Conservation (phyloP, 2,797 vertebrate genomes). For the Esox lucius region DNA sequence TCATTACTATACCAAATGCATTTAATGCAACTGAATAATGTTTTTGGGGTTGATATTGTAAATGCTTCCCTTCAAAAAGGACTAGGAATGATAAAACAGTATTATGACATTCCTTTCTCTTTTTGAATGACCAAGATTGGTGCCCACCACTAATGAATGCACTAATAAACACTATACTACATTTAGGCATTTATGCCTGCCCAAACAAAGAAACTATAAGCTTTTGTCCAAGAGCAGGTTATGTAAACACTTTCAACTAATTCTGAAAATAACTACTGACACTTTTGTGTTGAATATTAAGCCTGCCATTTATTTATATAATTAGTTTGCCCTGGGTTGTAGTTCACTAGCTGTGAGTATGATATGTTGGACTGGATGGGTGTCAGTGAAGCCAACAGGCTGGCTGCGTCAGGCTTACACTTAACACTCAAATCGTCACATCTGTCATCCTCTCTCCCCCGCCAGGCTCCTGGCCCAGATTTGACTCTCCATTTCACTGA, state of each 20-base stretch:
- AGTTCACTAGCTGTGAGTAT: neutral
- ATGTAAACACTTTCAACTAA: constrained; percentile 13
- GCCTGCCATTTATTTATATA: neutral
- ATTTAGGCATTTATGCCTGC: neutral
- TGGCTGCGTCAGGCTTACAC: constrained; percentile 35
- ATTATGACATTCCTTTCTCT: too few species aligned
- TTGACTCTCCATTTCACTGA: constrained; percentile 45
- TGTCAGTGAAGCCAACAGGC: constrained; percentile 14
- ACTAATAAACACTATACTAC: too few species aligned
- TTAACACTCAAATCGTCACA: constrained; percentile 54
- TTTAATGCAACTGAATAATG: too few species aligned
- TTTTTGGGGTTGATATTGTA: too few species aligned
- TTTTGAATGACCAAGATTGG: too few species aligned
- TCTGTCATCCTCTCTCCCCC: constrained; percentile 40
- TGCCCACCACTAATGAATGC: too few species aligned
- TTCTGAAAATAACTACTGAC: neutral
- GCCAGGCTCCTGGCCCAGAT: constrained; percentile 34
- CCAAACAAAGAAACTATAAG: constrained; percentile 32
- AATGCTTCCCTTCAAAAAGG: too few species aligned
- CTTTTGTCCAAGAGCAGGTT: constrained; percentile 22
- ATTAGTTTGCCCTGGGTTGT: neutral
- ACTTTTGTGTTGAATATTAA: neutral
- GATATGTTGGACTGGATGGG: constrained; percentile 21
- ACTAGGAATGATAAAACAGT: too few species aligned
- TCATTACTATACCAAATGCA: too few species aligned